Evolutionary conservation across 2,797 vertebrate genomes (phyloP).

Genomic region (Psittacula echo): DNA sequence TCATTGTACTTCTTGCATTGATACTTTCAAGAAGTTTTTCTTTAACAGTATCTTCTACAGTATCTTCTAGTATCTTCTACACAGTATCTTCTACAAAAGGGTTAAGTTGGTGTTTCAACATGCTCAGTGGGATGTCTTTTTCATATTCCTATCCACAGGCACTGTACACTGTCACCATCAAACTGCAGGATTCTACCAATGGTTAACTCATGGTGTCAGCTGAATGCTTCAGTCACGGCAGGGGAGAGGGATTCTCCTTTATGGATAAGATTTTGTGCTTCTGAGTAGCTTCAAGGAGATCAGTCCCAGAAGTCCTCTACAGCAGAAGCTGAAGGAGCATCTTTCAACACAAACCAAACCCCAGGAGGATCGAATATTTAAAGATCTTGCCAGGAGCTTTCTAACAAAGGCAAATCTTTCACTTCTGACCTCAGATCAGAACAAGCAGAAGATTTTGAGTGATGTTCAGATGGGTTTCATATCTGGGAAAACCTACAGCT

Average conservation of each 20-base stretch:
- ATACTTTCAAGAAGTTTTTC: background rate
- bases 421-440: background rate
- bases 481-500: background rate
- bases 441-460: background rate
- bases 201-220: background rate
- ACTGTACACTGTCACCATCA: background rate
- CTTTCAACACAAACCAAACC: background rate
- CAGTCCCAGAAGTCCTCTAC: background rate
- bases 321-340: constrained; percentile 4
- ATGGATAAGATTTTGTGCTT: background rate
- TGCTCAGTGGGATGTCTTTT: background rate
- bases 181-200: background rate
- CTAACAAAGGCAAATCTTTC: background rate
- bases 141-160: background rate
- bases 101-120: background rate
- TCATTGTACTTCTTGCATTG: background rate
- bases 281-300: constrained; percentile 2
- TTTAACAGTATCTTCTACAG: background rate
- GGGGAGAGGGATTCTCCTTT: background rate
- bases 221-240: background rate
- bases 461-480: background rate
- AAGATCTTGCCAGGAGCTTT: background rate
- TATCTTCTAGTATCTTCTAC: background rate
- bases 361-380: background rate
- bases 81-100: background rate